These are phyloP conservation scores for Scaptomyza pallida DNA, from an alignment of 1,140 invertebrate species.

Conservation along the genomic window DNA sequence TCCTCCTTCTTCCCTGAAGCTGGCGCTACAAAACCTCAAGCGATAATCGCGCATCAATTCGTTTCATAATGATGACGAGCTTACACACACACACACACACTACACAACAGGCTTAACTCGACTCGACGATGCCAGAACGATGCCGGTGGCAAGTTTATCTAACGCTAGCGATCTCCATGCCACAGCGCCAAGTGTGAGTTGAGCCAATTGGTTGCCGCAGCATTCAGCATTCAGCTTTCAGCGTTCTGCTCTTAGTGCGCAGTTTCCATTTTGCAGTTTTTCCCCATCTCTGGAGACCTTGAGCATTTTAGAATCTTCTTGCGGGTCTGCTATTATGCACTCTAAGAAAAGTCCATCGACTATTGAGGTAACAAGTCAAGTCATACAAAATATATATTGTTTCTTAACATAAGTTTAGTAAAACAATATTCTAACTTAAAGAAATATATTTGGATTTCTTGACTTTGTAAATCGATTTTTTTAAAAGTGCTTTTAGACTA, in stretches of 20 bases:
- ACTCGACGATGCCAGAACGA: slow-evolving; percentile 27
- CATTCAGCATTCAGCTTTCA: too few relatives aligned
- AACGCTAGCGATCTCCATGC: slow-evolving; percentile 70
- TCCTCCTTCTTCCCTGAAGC: slow-evolving; percentile 31
- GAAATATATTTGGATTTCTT: too few relatives aligned
- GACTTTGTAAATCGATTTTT: too few relatives aligned
- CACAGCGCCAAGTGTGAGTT: slow-evolving; percentile 71
- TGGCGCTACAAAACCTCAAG: slow-evolving; percentile 76
- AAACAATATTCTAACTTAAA: too few relatives aligned
- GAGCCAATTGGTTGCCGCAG: slow-evolving; percentile 69
- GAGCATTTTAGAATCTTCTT: slow-evolving; percentile 58
- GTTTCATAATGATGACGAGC: slow-evolving; percentile 80
- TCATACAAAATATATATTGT: too few relatives aligned
- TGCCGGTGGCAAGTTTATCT: slow-evolving; percentile 79
- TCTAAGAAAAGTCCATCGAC: neutral
- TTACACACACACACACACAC: slow-evolving; percentile 6
- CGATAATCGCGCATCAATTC: slow-evolving; percentile 80
- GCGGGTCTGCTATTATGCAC: neutral
- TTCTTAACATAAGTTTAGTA: too few relatives aligned
- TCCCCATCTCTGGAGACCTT: slow-evolving; percentile 56
- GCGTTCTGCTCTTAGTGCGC: neutral
- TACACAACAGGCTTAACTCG: neutral
- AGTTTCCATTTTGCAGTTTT: neutral
- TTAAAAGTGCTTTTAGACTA: too few relatives aligned
- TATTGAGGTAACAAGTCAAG: neutral